These are phyloP conservation scores for Smutsia gigantea DNA, from an alignment of 2,797 vertebrate genomes.

Conservation along the genomic window DNA sequence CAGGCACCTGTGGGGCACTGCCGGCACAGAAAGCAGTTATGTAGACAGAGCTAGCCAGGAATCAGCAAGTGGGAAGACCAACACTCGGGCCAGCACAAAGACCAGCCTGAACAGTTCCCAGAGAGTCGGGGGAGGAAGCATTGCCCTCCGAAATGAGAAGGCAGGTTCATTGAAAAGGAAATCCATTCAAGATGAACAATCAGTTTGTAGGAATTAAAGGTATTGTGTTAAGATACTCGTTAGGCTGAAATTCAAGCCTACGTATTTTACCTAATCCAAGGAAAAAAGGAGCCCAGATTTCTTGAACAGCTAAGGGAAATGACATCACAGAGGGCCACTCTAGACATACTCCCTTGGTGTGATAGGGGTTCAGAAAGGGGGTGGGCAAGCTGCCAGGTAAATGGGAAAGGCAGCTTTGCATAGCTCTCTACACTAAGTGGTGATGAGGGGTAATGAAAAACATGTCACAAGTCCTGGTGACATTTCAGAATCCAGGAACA, in stretches of 20 bases:
- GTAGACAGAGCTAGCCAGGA: neutral
- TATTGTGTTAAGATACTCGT: neutral
- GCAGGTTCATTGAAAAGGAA: neutral
- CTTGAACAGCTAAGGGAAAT: too few species aligned
- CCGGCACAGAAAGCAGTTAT: neutral
- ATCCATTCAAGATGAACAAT: neutral
- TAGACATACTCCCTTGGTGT: too few species aligned
- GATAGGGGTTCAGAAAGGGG: too few species aligned
- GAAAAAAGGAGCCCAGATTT: too few species aligned
- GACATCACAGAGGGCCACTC: too few species aligned
- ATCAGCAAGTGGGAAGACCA: neutral
- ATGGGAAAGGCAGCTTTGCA: neutral
- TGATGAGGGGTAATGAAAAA: neutral
- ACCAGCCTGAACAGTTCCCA: neutral
- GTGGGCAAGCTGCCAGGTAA: neutral
- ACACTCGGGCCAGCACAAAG: too few species aligned
- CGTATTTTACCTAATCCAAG: neutral
- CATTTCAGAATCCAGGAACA: neutral
- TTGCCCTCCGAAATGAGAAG: neutral
- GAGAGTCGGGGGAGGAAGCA: neutral
- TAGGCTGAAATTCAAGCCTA: neutral
- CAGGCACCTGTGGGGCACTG: neutral
- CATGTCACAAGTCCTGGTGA: neutral
- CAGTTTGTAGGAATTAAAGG: slow-evolving; percentile 7
- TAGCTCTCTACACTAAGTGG: neutral